Evolutionary conservation across 30 jellyfish, hydroid and myxozoan genomes (phyloP), one percentile per base, ranked within the genome.

Genomic region (Sanderia malayensis): DNA sequence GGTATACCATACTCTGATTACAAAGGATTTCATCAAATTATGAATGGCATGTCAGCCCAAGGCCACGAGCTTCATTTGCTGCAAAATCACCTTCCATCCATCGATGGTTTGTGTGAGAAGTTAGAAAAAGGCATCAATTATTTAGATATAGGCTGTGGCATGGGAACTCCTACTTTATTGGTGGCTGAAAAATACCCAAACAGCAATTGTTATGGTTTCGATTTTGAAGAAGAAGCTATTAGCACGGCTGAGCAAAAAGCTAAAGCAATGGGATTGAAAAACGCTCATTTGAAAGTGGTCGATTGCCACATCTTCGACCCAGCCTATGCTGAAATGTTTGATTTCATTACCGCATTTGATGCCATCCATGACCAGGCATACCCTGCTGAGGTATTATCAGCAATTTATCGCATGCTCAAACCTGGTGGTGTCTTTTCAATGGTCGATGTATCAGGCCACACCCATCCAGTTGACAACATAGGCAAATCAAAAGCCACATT

Each of bases 361-460:
- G 46, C 82, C 21, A 78, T 78, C 58, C 89, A 78, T 57, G 89
- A 78, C 44, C 89, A 78, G 61, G 89, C 89, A 2, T 2, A 65
- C 13, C 89, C 89, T 0, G 82, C 74, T 2, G 69, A 78, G 2
- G 81, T 52, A 1, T 65, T 78, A 49, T 46, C 89, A 1, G 41
- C 28, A 0, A 78, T 65, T 1, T 78, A 19, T 68, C 70, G 62
- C 31, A 47, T 78, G 81, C 67, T 78, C 23, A 78, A 78, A 37
- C 58, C 41, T 6, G 89, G 82, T 2, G 89, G 89, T 0, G 49
- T 28, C 15, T 78, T 78, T 57, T 64, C 82, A 2, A 27, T 78
- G 81, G 69, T 64, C 21, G 89, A 78, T 53, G 61, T 78, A 1
- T n/a, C 64, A 46, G 67, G 76, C 0, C 82, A 64, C 58, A 78